phyloP scores from a whole-genome alignment of 2,888 invertebrate species.

The Papilio demoleus region DNA sequence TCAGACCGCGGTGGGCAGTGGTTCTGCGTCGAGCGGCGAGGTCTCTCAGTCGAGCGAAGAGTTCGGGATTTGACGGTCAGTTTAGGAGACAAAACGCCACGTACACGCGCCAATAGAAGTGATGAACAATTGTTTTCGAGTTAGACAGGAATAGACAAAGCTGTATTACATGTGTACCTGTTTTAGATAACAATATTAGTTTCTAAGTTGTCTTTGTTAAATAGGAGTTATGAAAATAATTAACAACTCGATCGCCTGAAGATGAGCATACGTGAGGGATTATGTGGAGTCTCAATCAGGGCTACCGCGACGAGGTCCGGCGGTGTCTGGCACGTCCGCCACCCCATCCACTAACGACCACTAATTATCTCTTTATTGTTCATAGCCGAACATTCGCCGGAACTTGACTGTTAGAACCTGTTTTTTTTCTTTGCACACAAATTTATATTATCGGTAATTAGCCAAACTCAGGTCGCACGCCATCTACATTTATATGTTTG shows the following conservation, averaged over 20 bases:
- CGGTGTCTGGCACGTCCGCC: too few species aligned
- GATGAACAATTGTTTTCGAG: neutral
- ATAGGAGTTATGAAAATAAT: neutral
- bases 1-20: too few species aligned
- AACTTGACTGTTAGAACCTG: constrained; percentile 13
- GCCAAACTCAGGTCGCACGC: neutral
- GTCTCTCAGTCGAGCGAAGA: too few species aligned
- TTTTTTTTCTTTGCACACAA: constrained; percentile 9
- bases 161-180: neutral
- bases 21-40: too few species aligned
- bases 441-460: constrained; percentile 10
- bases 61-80: constrained; percentile 14
- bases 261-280: constrained; percentile 28
- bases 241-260: neutral
- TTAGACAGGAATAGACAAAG: neutral
- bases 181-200: neutral
- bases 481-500: neutral
- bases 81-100: constrained; percentile 19
- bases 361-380: constrained; percentile 28
- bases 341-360: constrained; percentile 23
- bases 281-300: constrained; percentile 26
- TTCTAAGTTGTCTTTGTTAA: neutral
- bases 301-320: too few species aligned
- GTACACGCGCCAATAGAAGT: neutral
- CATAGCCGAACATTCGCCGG: neutral